Evolutionary conservation across 2,888 invertebrate species (phyloP).

Genomic region (Tricholauxania praeusta): DNA sequence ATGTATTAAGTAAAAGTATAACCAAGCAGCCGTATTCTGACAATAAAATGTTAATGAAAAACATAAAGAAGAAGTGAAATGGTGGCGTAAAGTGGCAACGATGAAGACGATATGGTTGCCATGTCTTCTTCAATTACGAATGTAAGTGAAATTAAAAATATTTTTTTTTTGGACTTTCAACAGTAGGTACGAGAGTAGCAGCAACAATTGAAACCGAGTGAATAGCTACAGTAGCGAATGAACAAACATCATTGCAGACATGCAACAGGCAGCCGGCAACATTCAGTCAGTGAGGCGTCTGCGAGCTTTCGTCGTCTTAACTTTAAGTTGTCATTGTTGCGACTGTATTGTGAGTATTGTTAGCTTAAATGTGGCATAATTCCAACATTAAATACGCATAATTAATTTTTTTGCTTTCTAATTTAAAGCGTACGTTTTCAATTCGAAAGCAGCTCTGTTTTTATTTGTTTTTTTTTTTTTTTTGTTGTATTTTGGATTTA

Average conservation of each 20-base stretch:
- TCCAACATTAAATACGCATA: conserved; percentile 51
- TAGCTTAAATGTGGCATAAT: conserved; percentile 37
- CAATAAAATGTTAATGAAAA: conserved; percentile 35
- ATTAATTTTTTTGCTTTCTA: conserved; percentile 46
- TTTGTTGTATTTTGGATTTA: no score
- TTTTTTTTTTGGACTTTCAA: no score
- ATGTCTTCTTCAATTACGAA: no score
- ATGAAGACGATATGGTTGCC: not conserved
- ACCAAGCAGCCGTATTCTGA: conserved; percentile 4
- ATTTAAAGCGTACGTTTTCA: conserved; percentile 7
- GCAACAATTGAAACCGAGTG: not conserved
- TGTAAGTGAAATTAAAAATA: no score
- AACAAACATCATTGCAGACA: conserved; percentile 1
- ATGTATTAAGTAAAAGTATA: not conserved
- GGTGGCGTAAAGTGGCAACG: not conserved
- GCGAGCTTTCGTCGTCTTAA: no score
- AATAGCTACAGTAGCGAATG: not conserved
- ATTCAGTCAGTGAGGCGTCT: not conserved
- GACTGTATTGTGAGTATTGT: not conserved
- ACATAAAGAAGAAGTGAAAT: not conserved
- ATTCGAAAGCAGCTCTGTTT: not conserved
- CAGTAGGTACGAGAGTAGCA: not conserved
- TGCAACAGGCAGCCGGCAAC: conserved; percentile 29
- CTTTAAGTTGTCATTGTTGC: no score
- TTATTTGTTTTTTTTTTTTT: no score